Percentiles rank a stretch among this genome's conserved stretches.
Evolutionary conservation across 2,113 vertebrate species (phyloP).

Genomic region (Notarius quadriscutis): DNA sequence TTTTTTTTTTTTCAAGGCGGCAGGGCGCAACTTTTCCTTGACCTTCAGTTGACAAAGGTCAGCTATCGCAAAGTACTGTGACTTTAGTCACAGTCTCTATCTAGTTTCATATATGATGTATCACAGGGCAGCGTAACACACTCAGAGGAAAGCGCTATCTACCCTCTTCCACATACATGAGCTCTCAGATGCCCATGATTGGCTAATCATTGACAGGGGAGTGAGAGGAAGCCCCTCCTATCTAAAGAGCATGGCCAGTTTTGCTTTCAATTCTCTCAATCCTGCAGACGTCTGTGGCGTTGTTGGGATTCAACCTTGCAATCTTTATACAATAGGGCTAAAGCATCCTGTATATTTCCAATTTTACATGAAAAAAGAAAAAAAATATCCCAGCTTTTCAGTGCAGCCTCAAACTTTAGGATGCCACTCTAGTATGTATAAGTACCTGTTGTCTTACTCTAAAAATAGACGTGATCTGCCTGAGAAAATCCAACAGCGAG

Average conservation of each 20-base stretch:
- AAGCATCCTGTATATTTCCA: not conserved
- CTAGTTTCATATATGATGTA: no score
- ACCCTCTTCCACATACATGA: not conserved
- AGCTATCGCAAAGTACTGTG: no score
- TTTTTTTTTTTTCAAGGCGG: no score
- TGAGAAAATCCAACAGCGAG: not conserved
- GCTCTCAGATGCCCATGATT: not conserved
- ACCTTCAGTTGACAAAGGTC: no score
- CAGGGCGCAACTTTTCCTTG: no score
- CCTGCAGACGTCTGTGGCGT: no score
- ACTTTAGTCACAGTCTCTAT: no score
- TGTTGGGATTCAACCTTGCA: not conserved
- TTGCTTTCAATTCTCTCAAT: not conserved
- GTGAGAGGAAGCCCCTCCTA: not conserved
- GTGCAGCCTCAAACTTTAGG: not conserved
- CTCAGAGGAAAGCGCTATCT: not conserved
- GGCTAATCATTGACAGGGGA: not conserved
- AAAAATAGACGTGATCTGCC: not conserved
- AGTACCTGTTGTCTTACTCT: not conserved
- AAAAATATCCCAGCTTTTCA: not conserved
- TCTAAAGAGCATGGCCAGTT: no score
- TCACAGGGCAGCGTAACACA: no score
- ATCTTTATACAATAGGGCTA: not conserved
- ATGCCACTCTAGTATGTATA: not conserved
- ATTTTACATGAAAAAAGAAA: not conserved